These are phyloP conservation scores for Drosophila tanythrix DNA, from an alignment of 2,888 invertebrate genomes.

Conservation along the genomic window DNA sequence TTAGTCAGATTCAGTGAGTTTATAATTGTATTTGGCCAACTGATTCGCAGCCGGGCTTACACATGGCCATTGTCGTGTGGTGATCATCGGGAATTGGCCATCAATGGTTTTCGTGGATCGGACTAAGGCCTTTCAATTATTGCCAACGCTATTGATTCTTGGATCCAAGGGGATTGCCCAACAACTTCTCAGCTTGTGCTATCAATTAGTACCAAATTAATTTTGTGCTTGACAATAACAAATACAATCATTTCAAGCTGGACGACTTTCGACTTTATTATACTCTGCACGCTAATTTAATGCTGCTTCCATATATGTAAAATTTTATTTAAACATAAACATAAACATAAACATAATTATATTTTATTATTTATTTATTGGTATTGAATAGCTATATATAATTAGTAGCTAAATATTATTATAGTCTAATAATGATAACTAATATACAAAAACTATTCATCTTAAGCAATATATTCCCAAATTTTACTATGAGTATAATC, in stretches of 20 bases:
- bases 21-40: slow-evolving; percentile 53
- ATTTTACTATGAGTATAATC: neutral
- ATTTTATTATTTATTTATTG: neutral
- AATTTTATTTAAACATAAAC: no score
- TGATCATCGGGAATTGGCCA: slow-evolving; percentile 32
- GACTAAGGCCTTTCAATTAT: slow-evolving; percentile 14
- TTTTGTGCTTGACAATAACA: slow-evolving; percentile 34
- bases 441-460: neutral
- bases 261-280: neutral
- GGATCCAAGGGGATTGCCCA: slow-evolving; percentile 41
- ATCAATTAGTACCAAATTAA: slow-evolving; percentile 61
- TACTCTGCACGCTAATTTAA: slow-evolving; percentile 12
- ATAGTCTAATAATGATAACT: neutral
- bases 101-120: slow-evolving; percentile 28
- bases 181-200: slow-evolving; percentile 48
- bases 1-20: slow-evolving; percentile 10
- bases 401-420: neutral
- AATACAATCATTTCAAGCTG: neutral
- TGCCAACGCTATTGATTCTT: slow-evolving; percentile 48
- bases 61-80: slow-evolving; percentile 52
- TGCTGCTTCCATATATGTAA: no score
- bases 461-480: no score
- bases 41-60: slow-evolving; percentile 60
- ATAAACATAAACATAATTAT: neutral
- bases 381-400: neutral